Conservation (phyloP, 2,797 vertebrate genomes). For the Pygocentrus nattereri region DNA sequence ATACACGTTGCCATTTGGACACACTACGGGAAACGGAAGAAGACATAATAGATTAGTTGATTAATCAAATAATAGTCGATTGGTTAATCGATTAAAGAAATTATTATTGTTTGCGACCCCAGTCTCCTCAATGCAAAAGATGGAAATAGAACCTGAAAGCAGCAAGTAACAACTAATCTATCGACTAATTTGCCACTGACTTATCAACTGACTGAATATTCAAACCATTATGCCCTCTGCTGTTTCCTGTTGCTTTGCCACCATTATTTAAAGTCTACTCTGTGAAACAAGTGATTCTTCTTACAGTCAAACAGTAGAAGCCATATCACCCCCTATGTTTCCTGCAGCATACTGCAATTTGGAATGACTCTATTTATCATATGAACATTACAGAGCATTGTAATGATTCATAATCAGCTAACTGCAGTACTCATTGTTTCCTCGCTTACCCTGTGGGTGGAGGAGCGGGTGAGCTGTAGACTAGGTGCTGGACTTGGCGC, state of each 20-base stretch:
- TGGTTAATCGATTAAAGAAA: neutral
- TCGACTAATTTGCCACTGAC: neutral
- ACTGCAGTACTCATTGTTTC: conserved; percentile 13
- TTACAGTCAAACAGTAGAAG: neutral
- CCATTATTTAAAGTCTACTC: neutral
- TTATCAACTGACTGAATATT: neutral
- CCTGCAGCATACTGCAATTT: neutral
- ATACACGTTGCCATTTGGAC: too few relatives aligned
- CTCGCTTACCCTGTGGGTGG: conserved; percentile 89
- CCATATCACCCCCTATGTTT: neutral
- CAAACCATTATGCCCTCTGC: neutral
- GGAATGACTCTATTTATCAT: too few relatives aligned
- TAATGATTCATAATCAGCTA: neutral
- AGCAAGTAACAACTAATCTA: neutral
- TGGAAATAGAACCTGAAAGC: conserved; percentile 20
- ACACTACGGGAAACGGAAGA: too few relatives aligned
- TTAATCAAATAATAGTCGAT: neutral
- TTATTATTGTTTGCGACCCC: neutral
- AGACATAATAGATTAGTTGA: neutral
- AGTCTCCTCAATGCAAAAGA: neutral
- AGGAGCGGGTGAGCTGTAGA: conserved; percentile 85
- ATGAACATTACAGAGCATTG: neutral
- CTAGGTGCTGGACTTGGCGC: conserved; percentile 87
- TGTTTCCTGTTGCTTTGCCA: neutral
- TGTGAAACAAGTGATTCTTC: neutral